phyloP scores from a whole-genome alignment of 1,140 invertebrate species.

The Drosophila triauraria region DNA sequence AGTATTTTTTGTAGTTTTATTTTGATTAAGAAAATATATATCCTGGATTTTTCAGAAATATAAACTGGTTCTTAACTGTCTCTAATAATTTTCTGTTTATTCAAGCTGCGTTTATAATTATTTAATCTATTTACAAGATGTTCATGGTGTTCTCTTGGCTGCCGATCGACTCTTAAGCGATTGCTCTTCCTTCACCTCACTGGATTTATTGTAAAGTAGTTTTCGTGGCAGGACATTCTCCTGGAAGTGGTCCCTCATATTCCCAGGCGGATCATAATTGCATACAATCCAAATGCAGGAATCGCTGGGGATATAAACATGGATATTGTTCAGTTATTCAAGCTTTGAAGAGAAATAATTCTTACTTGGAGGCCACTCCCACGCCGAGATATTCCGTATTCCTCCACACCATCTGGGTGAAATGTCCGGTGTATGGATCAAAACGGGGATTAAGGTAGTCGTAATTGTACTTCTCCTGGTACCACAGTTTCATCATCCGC shows the following conservation, averaged over 20 bases:
- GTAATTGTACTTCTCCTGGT: constrained; percentile 87
- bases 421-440: constrained; percentile 86
- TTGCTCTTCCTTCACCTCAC: neutral
- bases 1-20: constrained; percentile 19
- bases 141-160: neutral
- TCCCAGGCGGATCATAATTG: constrained; percentile 92
- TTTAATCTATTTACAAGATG: neutral
- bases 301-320: neutral
- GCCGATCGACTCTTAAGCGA: neutral
- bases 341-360: no score
- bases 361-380: constrained; percentile 85
- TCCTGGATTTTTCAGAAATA: neutral
- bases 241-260: constrained; percentile 88
- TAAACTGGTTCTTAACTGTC: no score
- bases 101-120: neutral
- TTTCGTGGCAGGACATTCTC: constrained; percentile 87
- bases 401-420: constrained; percentile 91
- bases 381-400: constrained; percentile 89
- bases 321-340: no score
- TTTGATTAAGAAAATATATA: neutral
- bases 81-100: neutral
- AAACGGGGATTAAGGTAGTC: constrained; percentile 84
- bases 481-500: constrained; percentile 86
- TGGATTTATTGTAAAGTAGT: neutral
- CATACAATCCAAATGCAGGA: constrained; percentile 87